phyloP scores from a whole-genome alignment of 1,140 invertebrate species.

The Tetraneura akinire region DNA sequence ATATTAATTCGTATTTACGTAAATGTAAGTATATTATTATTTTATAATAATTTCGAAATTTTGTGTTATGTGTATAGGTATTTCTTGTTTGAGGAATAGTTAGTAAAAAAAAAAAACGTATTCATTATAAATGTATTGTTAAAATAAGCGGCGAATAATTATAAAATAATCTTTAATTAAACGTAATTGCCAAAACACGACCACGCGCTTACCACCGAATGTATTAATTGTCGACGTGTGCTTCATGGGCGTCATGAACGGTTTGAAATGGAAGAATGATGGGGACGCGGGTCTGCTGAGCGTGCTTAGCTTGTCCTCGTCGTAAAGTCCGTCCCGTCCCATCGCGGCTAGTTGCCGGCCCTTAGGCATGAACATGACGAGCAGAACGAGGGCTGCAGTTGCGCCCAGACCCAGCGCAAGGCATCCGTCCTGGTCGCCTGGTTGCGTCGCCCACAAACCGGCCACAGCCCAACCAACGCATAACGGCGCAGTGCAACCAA shows the following conservation, averaged over 20 bases:
- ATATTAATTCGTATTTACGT: too few species aligned
- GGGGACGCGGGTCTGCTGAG: constrained; percentile 77
- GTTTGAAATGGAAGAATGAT: constrained; percentile 89
- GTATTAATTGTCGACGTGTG: constrained; percentile 53
- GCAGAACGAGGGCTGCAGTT: constrained; percentile 79
- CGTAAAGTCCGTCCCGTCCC: constrained; percentile 77
- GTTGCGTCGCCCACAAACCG: constrained; percentile 72
- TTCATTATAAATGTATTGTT: too few species aligned
- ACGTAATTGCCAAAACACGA: too few species aligned
- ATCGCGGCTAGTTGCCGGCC: constrained; percentile 86
- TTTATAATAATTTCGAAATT: too few species aligned
- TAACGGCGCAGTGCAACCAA: constrained; percentile 79
- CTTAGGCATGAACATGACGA: constrained; percentile 93
- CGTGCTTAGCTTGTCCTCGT: constrained; percentile 77
- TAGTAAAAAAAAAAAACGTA: too few species aligned
- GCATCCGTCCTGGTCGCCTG: constrained; percentile 78
- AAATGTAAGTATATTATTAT: too few species aligned
- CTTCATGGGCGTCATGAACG: constrained; percentile 65
- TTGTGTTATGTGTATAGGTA: too few species aligned
- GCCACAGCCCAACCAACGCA: constrained; percentile 71
- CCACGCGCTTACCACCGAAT: constrained; percentile 48
- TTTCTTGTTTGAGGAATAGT: too few species aligned
- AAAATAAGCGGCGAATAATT: too few species aligned
- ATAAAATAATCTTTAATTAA: too few species aligned
- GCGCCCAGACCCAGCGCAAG: constrained; percentile 82